Percentiles rank a stretch among this genome's conserved stretches.
Evolutionary conservation across 1,140 invertebrate species (phyloP).

Genomic region (Hormaphis cornu): DNA sequence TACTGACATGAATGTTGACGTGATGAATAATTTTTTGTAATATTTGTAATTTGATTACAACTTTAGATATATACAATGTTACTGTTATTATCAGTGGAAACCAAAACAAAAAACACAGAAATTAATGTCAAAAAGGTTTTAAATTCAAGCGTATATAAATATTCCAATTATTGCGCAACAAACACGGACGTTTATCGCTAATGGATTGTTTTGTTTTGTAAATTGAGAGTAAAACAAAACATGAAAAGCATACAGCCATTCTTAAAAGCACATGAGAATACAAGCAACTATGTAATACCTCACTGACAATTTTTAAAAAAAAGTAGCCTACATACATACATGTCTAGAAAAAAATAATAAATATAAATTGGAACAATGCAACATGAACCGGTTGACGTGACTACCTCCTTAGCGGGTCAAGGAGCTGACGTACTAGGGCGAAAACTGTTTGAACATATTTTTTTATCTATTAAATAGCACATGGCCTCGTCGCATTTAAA

Average conservation of each 20-base stretch:
- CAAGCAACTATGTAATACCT: conserved; percentile 10
- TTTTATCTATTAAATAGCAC: conserved; percentile 23
- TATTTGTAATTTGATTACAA: conserved; percentile 6
- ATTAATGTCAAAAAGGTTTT: conserved; percentile 9
- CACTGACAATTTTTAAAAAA: conserved; percentile 13
- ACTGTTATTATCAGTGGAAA: not conserved
- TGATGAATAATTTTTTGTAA: not conserved
- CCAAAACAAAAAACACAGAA: conserved; percentile 17
- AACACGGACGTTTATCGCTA: conserved; percentile 9
- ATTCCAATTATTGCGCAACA: not conserved
- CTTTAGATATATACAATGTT: too few species aligned
- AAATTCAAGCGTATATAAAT: conserved; percentile 2
- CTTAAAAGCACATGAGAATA: not conserved
- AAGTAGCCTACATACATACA: conserved; percentile 16
- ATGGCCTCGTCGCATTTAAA: conserved; percentile 25
- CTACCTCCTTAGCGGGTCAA: conserved; percentile 29
- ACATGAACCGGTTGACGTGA: conserved; percentile 29
- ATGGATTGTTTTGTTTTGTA: conserved; percentile 19
- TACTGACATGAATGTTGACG: not conserved
- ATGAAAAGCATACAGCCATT: conserved; percentile 3
- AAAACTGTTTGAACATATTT: conserved; percentile 24
- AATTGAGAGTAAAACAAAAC: conserved; percentile 21
- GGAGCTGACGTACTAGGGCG: conserved; percentile 29
- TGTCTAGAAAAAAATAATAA: not conserved
- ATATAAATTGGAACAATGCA: conserved; percentile 31